Base-by-base conservation (phyloP, 2,888 invertebrate species). In the Lithophane socia region DNA sequence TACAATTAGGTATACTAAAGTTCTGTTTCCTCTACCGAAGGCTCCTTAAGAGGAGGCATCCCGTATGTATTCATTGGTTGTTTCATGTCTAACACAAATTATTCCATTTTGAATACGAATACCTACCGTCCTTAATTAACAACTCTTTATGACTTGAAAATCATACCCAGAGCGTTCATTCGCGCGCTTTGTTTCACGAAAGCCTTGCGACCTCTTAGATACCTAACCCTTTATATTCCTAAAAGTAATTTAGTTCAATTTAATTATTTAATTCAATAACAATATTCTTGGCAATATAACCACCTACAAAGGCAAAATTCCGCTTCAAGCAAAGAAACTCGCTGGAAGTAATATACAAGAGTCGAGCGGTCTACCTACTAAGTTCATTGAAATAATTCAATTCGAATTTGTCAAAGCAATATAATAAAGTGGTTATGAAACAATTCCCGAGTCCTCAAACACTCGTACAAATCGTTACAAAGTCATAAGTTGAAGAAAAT, bases 331-430 rank as follows among this genome's bases (percentile, higher is more conserved):
- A 13, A 66, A 65, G 13, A 66, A 72, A 66, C 18, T 70, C 64
- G 9, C 7, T 12, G 13, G 60, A 73, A 75, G 24, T 77, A 29
- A 64, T 69, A 75, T 49, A 52, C 29, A 54, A 68, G 1, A 54
- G 37, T 37, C 49, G 13, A 69, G 18, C 16, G 16, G 64, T 63
- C 10, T 24, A 72, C 0, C n/a, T 44, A 66, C 54, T 61, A 44
- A 71, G 37, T 79, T 80, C 37, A 56, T 56, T 42, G 21, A 52
- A 75, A 58, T 65, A 65, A 65, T 58, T 65, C 42, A 65, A 76
- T 65, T 73, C 2, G 47, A 37, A 74, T 64, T 64, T 58, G 16
- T n/a, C 47, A 81, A 68, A 58, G 64, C 52, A 54, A n/a, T 16
- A 18, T 18, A 16, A 42, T 16, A 58, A 70, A 37, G 16, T 37